Percentiles rank a stretch among this genome's conserved stretches.
These are phyloP conservation scores for Oophaga pumilio DNA, from an alignment of 2,113 vertebrate species.

Conservation along the genomic window DNA sequence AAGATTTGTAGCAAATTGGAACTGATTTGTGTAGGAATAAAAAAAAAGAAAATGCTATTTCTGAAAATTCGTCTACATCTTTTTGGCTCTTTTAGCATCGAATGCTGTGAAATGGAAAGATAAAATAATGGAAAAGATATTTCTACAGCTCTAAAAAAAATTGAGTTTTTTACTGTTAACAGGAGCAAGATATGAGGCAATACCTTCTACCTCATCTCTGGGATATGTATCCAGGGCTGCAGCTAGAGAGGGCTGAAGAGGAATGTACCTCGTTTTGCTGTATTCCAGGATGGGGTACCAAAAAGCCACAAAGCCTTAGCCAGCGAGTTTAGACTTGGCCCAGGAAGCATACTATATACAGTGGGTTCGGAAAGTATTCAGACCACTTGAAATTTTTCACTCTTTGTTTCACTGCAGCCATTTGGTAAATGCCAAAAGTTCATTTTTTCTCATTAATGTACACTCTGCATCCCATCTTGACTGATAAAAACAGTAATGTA, in stretches of 20 bases:
- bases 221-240: neutral
- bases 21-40: neutral
- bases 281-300: neutral
- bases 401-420: too few relatives aligned
- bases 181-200: neutral
- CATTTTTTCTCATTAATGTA: too few relatives aligned
- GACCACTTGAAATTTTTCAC: too few relatives aligned
- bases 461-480: too few relatives aligned
- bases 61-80: neutral
- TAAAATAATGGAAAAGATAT: neutral
- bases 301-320: neutral
- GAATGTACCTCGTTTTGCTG: neutral
- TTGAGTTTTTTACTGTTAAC: neutral
- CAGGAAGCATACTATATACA: neutral
- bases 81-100: neutral
- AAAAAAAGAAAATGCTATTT: neutral
- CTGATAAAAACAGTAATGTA: too few relatives aligned
- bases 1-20: neutral
- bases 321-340: neutral
- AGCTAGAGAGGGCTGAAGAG: neutral
- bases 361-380: too few relatives aligned
- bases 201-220: neutral
- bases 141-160: neutral
- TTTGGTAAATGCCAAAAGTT: too few relatives aligned
- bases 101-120: neutral